Conservation (phyloP, 2,888 invertebrate species). For the Carabus problematicus region DNA sequence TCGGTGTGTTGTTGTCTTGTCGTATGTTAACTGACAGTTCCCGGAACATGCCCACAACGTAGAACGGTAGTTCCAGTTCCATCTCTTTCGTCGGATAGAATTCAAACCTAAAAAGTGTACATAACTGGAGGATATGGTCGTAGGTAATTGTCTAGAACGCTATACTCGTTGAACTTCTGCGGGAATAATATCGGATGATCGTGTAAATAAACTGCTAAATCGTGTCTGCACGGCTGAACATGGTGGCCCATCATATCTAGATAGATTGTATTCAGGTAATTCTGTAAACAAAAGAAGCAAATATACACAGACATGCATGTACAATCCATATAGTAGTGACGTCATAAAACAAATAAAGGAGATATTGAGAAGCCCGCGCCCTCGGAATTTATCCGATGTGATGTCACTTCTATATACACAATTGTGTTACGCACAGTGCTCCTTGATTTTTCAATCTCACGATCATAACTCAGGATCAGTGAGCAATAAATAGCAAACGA, state of each 20-base stretch:
- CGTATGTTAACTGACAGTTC: conserved; percentile 60
- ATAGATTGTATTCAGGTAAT: conserved; percentile 59
- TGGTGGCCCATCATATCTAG: conserved; percentile 61
- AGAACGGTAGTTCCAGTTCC: conserved; percentile 62
- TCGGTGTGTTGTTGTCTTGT: conserved; percentile 57
- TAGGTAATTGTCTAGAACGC: too few species aligned
- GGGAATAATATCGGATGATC: conserved; percentile 59
- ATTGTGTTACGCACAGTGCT: conserved; percentile 59
- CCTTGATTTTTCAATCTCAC: conserved; percentile 61
- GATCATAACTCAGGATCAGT: conserved; percentile 65
- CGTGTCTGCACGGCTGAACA: conserved; percentile 64
- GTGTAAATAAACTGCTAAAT: conserved; percentile 60
- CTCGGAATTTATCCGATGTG: too few species aligned
- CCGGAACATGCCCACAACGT: conserved; percentile 63
- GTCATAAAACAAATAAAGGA: too few species aligned
- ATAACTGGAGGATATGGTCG: background rate
- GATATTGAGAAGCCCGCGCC: too few species aligned
- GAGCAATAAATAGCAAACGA: conserved; percentile 67
- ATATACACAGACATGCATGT: background rate
- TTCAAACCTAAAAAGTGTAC: conserved; percentile 60
- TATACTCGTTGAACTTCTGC: conserved; percentile 61
- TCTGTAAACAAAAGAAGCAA: conserved; percentile 37
- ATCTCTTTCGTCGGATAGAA: conserved; percentile 65
- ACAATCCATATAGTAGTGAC: too few species aligned
- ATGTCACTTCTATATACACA: too few species aligned